Conservation (phyloP, 2,113 vertebrate species). For the Ellobius talpinus region DNA sequence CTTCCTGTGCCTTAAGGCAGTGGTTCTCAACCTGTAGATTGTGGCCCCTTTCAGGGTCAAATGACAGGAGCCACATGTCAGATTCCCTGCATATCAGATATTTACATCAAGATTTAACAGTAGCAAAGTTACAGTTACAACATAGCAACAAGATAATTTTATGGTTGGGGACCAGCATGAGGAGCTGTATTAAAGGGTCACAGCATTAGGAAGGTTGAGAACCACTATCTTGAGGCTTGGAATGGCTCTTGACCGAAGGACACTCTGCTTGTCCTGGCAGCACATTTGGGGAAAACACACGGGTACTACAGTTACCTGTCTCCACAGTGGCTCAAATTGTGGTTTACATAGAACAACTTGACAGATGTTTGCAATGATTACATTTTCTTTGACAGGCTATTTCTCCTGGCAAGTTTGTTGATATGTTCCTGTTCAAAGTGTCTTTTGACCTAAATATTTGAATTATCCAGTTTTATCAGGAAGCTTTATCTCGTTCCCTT, state of each 20-base stretch:
- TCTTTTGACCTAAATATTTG: slow-evolving; percentile 7
- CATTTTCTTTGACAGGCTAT: background rate
- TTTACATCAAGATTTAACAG: no score
- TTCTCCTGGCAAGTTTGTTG: slow-evolving; percentile 32
- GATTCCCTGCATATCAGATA: no score
- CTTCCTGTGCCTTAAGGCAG: background rate
- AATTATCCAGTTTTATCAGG: slow-evolving; percentile 12
- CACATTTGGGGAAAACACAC: background rate
- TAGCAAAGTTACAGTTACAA: no score
- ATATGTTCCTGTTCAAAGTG: background rate
- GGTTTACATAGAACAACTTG: background rate
- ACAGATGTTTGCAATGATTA: background rate
- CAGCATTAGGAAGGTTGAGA: no score
- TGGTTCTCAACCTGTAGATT: no score
- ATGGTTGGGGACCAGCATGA: no score
- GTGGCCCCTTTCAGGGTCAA: no score
- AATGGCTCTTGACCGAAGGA: background rate
- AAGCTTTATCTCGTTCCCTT: background rate
- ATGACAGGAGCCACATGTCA: no score
- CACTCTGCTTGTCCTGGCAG: background rate
- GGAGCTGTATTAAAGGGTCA: no score
- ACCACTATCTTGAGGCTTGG: slow-evolving; percentile 26
- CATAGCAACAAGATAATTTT: no score
- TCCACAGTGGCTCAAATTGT: background rate
- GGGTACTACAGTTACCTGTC: background rate